These are phyloP conservation scores for Microcebus lehilahytsara DNA, from an alignment of 2,113 vertebrate species.

Conservation along the genomic window DNA sequence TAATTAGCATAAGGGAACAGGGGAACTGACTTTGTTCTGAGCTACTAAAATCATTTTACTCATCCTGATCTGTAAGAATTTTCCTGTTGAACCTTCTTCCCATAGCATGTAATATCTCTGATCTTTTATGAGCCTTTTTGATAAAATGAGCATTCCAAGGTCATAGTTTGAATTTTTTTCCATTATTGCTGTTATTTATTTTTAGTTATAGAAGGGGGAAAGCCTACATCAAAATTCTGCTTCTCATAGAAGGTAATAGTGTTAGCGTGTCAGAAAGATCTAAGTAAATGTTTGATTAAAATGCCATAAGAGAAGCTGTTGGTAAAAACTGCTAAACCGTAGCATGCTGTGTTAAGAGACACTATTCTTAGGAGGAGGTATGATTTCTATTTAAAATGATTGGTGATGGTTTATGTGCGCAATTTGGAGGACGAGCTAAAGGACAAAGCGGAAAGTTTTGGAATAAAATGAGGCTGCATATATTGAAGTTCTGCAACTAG, in stretches of 20 bases:
- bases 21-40: not conserved
- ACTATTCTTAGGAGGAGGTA: not conserved
- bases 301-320: not conserved
- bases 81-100: not conserved
- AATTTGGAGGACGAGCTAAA: not conserved
- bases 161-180: not conserved
- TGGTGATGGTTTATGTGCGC: not conserved
- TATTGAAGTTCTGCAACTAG: not conserved
- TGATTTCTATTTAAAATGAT: slow-evolving; percentile 53
- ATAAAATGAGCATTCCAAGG: slow-evolving; percentile 29
- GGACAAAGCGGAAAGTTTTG: not conserved
- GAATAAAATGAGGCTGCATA: not conserved
- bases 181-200: not conserved
- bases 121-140: slow-evolving; percentile 37
- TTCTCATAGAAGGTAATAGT: not conserved
- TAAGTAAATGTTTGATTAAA: slow-evolving; percentile 44
- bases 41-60: not conserved
- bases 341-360: not conserved
- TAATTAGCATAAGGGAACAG: not conserved
- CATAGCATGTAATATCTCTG: not conserved
- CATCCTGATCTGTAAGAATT: not conserved
- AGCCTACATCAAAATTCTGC: slow-evolving; percentile 51
- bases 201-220: slow-evolving; percentile 27
- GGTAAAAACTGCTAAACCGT: not conserved
- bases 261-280: not conserved